Evolutionary conservation across 2,797 vertebrate genomes (phyloP), one percentile per base, ranked within the genome.

Genomic region (Phrynocephalus vlangalii): DNA sequence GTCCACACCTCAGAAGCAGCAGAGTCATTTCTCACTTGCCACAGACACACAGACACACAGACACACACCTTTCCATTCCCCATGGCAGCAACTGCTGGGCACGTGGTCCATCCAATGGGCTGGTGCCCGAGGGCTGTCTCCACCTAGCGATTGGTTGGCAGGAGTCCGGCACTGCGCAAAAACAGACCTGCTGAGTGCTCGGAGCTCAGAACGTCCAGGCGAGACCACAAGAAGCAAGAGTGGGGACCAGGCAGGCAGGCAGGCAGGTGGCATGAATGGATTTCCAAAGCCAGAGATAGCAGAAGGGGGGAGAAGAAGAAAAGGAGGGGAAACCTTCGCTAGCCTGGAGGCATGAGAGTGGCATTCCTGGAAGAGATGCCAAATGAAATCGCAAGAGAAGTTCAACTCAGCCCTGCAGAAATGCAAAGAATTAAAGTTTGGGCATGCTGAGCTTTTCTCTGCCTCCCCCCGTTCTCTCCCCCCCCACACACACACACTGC

Each of bases 111-210:
- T 28, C 96, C 94, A 96, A 92, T 94, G 8, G 67, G 30, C 82
- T 22, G 0, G 84, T 71, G 86, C 87, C 91, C 84, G 85, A 7
- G 89, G 91, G 94, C 94, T 84, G 95, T 94, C 76, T 90, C 93
- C 94, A 79, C 0, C 10, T n/a, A 2, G n/a, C n/a, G 76, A 97
- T 96, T 97, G 97, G 97, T 95, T 96, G 97, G 96, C 96, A 94
- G 93, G 96, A 97, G 96, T 95, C 94, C 97, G 95, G 97, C 97
- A 98, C 98, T 97, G 97, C 97, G 95, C 98, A 97, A 98, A 98
- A 98, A 95, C 97, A 96, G 96, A 96, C 94, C 88, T 96, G 95
- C 97, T 86, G 97, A 95, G 97, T 97, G 97, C 96, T 94, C 94
- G 72, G 94, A 95, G 95, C 97, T 97, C 98, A 98, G 98, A 97